phyloP scores from a whole-genome alignment of 2,113 vertebrate species.

The Mionectes macconnelli region DNA sequence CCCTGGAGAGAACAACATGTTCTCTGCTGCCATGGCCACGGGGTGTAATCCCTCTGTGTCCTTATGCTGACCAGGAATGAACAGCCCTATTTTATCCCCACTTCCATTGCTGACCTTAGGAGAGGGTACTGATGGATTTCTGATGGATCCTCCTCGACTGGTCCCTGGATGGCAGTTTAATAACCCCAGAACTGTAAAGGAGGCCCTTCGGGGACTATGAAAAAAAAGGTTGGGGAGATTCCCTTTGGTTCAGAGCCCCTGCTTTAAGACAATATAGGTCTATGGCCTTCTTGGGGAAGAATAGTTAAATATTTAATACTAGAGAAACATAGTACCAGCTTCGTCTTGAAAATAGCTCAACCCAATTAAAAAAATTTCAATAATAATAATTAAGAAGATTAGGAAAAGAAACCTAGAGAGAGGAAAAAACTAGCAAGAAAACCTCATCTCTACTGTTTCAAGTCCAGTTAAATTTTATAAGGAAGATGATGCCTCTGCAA shows the following conservation, averaged over 20 bases:
- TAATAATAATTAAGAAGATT: background rate
- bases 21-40: background rate
- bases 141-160: accelerated
- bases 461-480: background rate
- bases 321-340: background rate
- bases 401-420: background rate
- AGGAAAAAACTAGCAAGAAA: background rate
- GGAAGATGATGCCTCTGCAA: background rate
- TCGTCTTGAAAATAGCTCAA: background rate
- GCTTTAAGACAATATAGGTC: background rate
- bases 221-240: background rate
- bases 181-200: background rate
- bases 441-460: background rate
- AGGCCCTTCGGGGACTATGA: background rate
- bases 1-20: accelerated
- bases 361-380: background rate
- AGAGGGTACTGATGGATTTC: background rate
- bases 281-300: background rate
- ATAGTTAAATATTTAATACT: background rate
- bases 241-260: background rate
- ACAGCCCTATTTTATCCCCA: no score
- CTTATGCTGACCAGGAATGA: background rate
- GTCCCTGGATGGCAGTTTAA: background rate
- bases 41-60: background rate
- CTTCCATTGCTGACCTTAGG: background rate